phyloP scores from a whole-genome alignment of 2,888 invertebrate genomes.

The Caradrina clavipalpis region DNA sequence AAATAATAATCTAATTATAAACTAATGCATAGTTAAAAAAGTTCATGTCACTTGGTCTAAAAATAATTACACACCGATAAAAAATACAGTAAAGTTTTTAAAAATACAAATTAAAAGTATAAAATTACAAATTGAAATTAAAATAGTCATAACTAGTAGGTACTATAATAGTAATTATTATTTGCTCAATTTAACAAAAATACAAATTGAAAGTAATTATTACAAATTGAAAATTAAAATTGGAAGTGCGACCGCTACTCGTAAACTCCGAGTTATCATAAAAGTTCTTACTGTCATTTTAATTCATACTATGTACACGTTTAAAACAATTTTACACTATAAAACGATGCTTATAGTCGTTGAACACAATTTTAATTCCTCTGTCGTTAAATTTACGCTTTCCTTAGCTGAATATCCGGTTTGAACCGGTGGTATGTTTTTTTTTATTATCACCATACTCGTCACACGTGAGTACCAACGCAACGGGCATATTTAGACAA shows the following conservation, averaged over 20 bases:
- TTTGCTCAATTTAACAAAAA: neutral
- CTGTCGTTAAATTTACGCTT: conserved; percentile 63
- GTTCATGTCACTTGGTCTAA: too few relatives aligned
- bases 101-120: too few relatives aligned
- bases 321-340: conserved; percentile 55
- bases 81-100: too few relatives aligned
- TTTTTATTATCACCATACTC: conserved; percentile 37
- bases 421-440: conserved; percentile 29
- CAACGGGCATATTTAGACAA: conserved; percentile 87
- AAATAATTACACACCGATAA: too few relatives aligned
- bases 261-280: conserved; percentile 37
- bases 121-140: too few relatives aligned
- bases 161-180: too few relatives aligned
- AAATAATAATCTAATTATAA: too few relatives aligned
- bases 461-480: conserved; percentile 68
- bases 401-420: conserved; percentile 54
- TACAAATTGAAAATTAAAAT: conserved; percentile 35
- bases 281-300: conserved; percentile 40
- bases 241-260: conserved; percentile 19
- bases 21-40: too few relatives aligned
- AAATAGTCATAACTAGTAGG: too few relatives aligned
- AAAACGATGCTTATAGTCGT: conserved; percentile 35
- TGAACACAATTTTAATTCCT: conserved; percentile 54
- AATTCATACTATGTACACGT: conserved; percentile 40
- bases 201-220: conserved; percentile 18